phyloP scores from a whole-genome alignment of 2,113 vertebrate genomes.

The Gambusia affinis region DNA sequence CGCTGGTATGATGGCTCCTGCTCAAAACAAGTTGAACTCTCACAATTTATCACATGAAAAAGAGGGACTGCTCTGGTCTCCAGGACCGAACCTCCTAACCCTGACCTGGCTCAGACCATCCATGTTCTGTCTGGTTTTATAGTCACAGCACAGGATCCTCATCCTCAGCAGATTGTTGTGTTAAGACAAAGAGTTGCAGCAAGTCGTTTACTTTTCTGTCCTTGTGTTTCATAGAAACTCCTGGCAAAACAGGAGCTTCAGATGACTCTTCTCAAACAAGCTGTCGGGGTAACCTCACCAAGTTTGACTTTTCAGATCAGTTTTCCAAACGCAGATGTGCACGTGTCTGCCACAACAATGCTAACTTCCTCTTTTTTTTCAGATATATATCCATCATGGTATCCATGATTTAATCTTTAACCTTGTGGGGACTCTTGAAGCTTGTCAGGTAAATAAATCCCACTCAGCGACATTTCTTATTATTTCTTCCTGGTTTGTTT shows the following conservation, averaged over 20 bases:
- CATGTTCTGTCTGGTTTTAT: too few species aligned
- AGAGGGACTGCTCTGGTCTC: too few species aligned
- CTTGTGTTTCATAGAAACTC: constrained; percentile 82
- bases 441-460: constrained; percentile 84
- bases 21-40: too few species aligned
- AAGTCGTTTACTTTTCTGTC: background rate
- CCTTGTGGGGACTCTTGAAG: constrained; percentile 93
- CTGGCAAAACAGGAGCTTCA: constrained; percentile 92
- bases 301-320: background rate
- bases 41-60: too few species aligned
- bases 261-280: constrained; percentile 95
- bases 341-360: background rate
- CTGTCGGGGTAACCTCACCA: constrained; percentile 87
- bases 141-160: too few species aligned
- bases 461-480: background rate
- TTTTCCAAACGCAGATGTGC: too few species aligned
- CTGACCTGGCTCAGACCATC: too few species aligned
- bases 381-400: constrained; percentile 95
- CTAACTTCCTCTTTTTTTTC: constrained; percentile 12
- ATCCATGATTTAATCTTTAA: constrained; percentile 95
- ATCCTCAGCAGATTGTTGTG: too few species aligned
- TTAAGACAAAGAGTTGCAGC: too few species aligned
- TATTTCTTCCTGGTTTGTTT: too few species aligned
- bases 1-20: too few species aligned
- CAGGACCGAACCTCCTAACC: too few species aligned